Evolutionary conservation across 2,797 vertebrate species (phyloP), one percentile per base, ranked within the genome.

Genomic region (Notoglanidium macrostoma): DNA sequence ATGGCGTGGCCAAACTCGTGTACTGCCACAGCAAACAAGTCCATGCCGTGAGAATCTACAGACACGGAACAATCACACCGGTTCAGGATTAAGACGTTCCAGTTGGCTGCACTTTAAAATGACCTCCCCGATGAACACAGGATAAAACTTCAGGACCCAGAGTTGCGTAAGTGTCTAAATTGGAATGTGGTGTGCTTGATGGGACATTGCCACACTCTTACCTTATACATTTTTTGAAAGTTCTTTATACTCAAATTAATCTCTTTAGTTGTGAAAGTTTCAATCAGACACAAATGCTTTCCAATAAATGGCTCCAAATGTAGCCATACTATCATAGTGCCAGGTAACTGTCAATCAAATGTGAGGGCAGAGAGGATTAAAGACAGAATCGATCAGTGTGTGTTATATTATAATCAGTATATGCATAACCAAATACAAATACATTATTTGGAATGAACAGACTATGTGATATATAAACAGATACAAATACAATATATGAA

Each of bases 1-100:
- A 99, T 98, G 90, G 98, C 98, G 0, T 99, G 98, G 84, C 98
- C 98, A 0, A 99, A 99, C 91, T 98, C 98, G 0, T 99, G 98
- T 54, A 99, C 97, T 0, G 98, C 98, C 23, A 99, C 98, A 0
- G 98, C 97, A 49, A 99, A 99, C 61, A 99, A 94, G 91, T 99
- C 98, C 97, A 98, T 97, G 61, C 98, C 97, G 0, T 97, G 96
- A 35, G 96, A 91, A 6, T 99, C 98, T 99, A 90, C 73, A 67
- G 26, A 81, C 12, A 23, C 26, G 57, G 14, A 65, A 49, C 44
- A 32, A 3, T 35, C 15, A 73, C 68, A 61, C 54, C 11, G 55
- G 35, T 70, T 23, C 11, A 82, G 46, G 59, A 88, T 85, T n/a
- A 54, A 80, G 63, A 49, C 21, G 23, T 61, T 44, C 55, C 19